Evolutionary conservation across 1,140 invertebrate genomes (phyloP), one percentile per base, ranked within the genome.

Genomic region (Euschistus heros): DNA sequence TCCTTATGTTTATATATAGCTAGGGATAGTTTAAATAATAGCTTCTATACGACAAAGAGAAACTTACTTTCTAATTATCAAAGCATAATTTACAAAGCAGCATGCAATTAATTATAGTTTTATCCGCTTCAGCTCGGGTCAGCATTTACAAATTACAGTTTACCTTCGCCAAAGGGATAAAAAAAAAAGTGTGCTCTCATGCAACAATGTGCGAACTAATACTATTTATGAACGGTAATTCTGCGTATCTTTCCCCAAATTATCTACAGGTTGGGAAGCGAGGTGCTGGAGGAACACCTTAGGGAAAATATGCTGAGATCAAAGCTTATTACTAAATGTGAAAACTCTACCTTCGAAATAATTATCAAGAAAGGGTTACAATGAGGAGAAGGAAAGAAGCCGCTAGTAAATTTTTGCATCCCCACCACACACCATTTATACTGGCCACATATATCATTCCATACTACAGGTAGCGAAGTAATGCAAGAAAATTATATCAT

Each of bases 381-480:
- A 20, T 5, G 50, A 50, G 26, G n/a, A 24, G 37, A 13, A 22
- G 20, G 47, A 50, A 7, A 30, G 62, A 63, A 63, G 62, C 62
- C 44, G 8, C 62, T 63, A 42, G n/a, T 42, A 18, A 50, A 50
- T 20, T 50, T n/a, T 57, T 57, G 24, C 54, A 26, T 57, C 54
- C 55, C 64, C 37, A 66, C 55, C 55, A 66, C 55, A 54, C 24
- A 18, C 20, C 64, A 66, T 66, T 61, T 61, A 66, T 44, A 60
- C 64, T 66, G 64, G 64, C 64, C 64, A 66, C 64, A 54, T 65
- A 22, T 44, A 60, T 54, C 60, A 62, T 57, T 62, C 61, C 33
- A 63, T 44, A 61, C 65, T 66, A 66, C 65, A 66, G 65, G 65
- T 66, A 66, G 65, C 65, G 65, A 66, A 66, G 65, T 66, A 66